phyloP scores from a whole-genome alignment of 2,113 vertebrate species.

The Mesoclemmys tuberculata region DNA sequence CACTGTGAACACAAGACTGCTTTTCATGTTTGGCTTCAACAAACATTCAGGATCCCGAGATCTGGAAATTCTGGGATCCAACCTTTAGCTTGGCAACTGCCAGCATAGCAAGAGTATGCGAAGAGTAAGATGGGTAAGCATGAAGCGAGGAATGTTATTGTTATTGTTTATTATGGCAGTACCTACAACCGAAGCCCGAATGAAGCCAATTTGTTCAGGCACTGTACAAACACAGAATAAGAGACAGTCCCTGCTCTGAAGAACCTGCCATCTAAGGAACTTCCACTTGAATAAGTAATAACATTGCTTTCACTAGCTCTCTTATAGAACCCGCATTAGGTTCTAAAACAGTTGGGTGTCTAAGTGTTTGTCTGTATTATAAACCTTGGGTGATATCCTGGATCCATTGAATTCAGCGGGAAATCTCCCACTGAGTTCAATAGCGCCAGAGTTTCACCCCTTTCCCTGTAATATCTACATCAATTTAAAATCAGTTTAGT shows the following conservation, averaged over 20 bases:
- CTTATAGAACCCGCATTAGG: not conserved
- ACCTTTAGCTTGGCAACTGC: not conserved
- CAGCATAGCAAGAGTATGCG: not conserved
- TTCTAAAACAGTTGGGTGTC: not conserved
- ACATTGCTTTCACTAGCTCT: not conserved
- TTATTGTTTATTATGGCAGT: not conserved
- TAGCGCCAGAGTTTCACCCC: not conserved
- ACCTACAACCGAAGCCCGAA: not conserved
- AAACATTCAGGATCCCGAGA: not conserved
- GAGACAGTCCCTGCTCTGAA: fast-evolving
- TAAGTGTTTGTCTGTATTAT: not conserved
- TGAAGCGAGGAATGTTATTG: not conserved
- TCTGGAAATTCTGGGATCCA: not conserved
- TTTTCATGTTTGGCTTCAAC: fast-evolving
- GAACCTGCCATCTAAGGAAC: not conserved
- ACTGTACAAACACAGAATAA: no score
- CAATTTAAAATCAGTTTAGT: not conserved
- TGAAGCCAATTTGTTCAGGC: not conserved
- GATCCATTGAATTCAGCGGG: not conserved
- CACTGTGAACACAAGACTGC: not conserved
- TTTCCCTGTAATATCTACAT: not conserved
- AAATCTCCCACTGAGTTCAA: not conserved
- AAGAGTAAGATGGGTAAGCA: not conserved
- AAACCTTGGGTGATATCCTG: not conserved
- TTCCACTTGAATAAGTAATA: not conserved